Evolutionary conservation across 2,888 invertebrate species (phyloP).

Genomic region (Aphodius sticticus): DNA sequence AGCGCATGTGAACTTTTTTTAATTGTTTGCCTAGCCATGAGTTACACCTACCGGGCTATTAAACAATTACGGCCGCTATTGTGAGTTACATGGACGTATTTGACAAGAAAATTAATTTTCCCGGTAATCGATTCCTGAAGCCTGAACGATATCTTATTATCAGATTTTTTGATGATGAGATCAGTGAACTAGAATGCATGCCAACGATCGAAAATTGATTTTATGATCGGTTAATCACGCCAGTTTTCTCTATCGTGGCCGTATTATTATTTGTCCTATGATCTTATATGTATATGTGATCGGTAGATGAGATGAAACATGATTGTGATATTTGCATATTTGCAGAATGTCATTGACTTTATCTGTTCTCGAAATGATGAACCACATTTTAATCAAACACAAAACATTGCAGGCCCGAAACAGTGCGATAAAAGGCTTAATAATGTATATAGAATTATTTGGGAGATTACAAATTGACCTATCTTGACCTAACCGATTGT

Average conservation of each 20-base stretch:
- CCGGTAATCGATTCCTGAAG: neutral
- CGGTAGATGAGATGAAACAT: too few species aligned
- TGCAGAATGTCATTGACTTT: too few species aligned
- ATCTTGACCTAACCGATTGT: conserved; percentile 35
- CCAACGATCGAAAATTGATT: too few species aligned
- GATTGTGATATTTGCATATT: too few species aligned
- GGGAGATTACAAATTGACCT: conserved; percentile 33
- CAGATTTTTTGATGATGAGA: neutral
- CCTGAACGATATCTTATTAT: neutral
- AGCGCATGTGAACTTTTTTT: conserved; percentile 4
- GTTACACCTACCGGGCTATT: conserved; percentile 4
- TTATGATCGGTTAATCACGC: too few species aligned
- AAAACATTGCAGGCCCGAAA: conserved; percentile 15
- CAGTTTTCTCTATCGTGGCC: too few species aligned
- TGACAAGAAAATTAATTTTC: conserved; percentile 4
- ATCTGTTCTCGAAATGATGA: neutral
- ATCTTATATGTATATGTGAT: too few species aligned
- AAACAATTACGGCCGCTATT: neutral
- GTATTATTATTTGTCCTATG: too few species aligned
- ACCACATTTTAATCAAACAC: neutral
- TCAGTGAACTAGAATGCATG: too few species aligned
- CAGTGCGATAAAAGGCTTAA: conserved; percentile 10
- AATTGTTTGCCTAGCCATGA: conserved; percentile 4
- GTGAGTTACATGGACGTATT: neutral
- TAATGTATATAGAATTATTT: conserved; percentile 12